These are phyloP conservation scores for Disparrhopalites patrizii DNA, from an alignment of 2,888 invertebrate species.

Conservation along the genomic window DNA sequence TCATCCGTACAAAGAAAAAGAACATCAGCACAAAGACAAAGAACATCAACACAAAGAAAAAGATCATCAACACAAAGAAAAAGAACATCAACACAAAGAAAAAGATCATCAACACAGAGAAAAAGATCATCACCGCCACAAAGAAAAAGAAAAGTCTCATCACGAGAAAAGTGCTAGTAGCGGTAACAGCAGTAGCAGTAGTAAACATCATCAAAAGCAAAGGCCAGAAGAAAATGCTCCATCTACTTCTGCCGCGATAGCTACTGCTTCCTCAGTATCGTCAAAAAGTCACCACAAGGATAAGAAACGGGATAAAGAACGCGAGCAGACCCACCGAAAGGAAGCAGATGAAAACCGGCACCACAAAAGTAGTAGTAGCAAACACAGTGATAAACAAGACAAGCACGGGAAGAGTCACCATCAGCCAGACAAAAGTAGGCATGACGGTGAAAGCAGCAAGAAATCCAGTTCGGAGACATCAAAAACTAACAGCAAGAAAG, in stretches of 20 bases:
- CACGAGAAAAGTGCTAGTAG: too few species aligned
- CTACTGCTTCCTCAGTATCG: too few species aligned
- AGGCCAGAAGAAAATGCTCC: constrained; percentile 6
- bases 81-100: constrained; percentile 7
- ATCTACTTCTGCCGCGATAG: too few species aligned
- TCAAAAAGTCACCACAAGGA: too few species aligned
- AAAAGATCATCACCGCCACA: too few species aligned
- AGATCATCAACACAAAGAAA: constrained; percentile 3
- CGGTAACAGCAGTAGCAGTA: background rate
- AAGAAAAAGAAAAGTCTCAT: background rate
- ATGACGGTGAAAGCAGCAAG: background rate
- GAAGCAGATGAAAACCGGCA: constrained; percentile 15
- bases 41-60: constrained; percentile 7
- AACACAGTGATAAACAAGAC: background rate
- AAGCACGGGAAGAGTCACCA: background rate
- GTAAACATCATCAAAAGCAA: background rate
- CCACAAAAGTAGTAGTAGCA: constrained; percentile 13
- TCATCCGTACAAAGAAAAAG: constrained; percentile 11
- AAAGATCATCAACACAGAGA: constrained; percentile 1
- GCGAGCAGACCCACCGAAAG: constrained; percentile 1
- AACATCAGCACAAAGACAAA: constrained; percentile 20
- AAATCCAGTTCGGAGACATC: background rate
- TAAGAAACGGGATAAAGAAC: constrained; percentile 26
- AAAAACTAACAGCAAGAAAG: constrained; percentile 12
- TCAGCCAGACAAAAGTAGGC: background rate